These are phyloP conservation scores for Drosophila nigritarsus DNA, from an alignment of 2,888 invertebrate genomes.

Conservation along the genomic window DNA sequence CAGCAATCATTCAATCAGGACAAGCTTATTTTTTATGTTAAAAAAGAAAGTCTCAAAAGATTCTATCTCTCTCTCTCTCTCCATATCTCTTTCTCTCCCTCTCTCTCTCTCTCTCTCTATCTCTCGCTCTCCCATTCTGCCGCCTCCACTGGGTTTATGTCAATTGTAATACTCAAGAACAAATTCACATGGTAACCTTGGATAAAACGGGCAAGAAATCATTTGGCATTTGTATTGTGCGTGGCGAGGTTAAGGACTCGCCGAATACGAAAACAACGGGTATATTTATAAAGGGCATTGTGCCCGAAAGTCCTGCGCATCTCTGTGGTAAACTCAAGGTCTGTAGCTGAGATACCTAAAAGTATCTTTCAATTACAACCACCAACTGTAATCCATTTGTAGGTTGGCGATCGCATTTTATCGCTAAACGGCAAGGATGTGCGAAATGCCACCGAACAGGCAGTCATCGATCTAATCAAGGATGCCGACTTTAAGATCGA, in stretches of 20 bases:
- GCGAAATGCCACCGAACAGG: constrained; percentile 95
- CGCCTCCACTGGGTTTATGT: not conserved
- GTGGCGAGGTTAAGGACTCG: constrained; percentile 91
- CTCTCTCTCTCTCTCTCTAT: fast-evolving
- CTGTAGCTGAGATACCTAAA: constrained; percentile 52
- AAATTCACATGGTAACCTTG: constrained; percentile 79
- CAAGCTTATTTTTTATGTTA: not conserved
- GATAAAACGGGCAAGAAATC: constrained; percentile 86
- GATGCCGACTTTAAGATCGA: constrained; percentile 94
- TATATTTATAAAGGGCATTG: constrained; percentile 98
- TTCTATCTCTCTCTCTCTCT: no score
- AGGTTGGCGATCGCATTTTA: constrained; percentile 85
- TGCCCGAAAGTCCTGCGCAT: constrained; percentile 97
- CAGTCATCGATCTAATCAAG: constrained; percentile 97
- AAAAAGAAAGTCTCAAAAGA: not conserved
- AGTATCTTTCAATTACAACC: not conserved
- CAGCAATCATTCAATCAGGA: not conserved
- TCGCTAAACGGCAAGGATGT: constrained; percentile 97
- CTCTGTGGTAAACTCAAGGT: constrained; percentile 94
- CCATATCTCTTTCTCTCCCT: no score
- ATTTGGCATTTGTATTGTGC: constrained; percentile 98
- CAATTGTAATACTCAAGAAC: constrained; percentile 56
- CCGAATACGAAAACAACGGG: constrained; percentile 90
- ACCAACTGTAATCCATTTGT: not conserved
- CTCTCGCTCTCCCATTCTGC: not conserved